Base-by-base conservation (phyloP, 2,888 invertebrate genomes). In the Callosobruchus maculatus region DNA sequence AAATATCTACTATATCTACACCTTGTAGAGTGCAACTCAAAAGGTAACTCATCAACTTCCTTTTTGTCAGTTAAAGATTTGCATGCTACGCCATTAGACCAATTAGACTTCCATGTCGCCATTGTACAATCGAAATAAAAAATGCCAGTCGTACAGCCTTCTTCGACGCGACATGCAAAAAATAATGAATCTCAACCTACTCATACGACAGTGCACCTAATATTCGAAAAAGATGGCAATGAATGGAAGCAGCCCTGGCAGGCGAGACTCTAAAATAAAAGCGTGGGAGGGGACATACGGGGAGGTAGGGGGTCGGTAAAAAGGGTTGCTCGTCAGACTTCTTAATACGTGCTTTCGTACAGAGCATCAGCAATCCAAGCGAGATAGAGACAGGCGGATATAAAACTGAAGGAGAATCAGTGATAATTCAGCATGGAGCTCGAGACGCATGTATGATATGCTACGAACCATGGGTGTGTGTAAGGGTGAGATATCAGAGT, bases 361-460 rank as follows among this genome's bases (percentile, higher is more conserved):
- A 22, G 71, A 71, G 49, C 30, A 71, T 26, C 30, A 49, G n/a
- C 71, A 20, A 20, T 20, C 71, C 49, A 22, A 49, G 30, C 31
- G 71, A 71, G 71, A 71, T 20, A 49, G 30, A 70, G 22, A 26
- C 70, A 70, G 70, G 21, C n/a, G 72, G 66, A 67, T 21, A n/a
- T 26, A 67, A 73, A 74, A 74, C 72, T 22, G 76, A 74, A 78
- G 75, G 74, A 78, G 73, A 78, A 77, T 76, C 77, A 73, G 75
- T 74, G 76, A 78, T 78, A 78, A 78, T 74, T 78, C 75, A 71
- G 73, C 70, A 70, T 72, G 70, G 74, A 68, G 72, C 73, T 74
- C 70, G 73, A 72, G 73, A 72, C 74, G 73, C 75, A 74, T 75
- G 75, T 74, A 74, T 75, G 76, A 49, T 49, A 49, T 49, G 49